Evolutionary conservation across 2,888 invertebrate genomes (phyloP).

Genomic region (Zygothrica quintamaculata): DNA sequence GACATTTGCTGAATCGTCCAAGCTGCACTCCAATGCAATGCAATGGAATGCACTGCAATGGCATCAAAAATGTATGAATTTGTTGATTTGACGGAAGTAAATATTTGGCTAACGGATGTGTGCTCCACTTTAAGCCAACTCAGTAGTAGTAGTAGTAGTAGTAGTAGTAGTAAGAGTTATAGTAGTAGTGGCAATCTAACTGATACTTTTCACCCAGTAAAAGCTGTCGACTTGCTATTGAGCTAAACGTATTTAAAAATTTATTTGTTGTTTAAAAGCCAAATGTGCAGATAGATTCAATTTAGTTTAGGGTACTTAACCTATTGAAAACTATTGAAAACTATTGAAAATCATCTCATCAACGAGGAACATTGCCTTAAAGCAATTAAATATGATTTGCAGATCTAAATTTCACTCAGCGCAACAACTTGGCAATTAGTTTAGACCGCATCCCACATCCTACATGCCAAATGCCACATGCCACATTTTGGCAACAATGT

Average conservation of each 20-base stretch:
- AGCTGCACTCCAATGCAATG: conserved; percentile 26
- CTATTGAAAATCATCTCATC: too few species aligned
- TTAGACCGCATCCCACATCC: conserved; percentile 15
- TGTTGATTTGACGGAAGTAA: conserved; percentile 77
- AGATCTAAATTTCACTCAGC: not conserved
- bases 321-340: too few species aligned
- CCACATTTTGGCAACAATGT: conserved; percentile 1
- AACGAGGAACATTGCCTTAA: too few species aligned
- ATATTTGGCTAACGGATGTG: conserved; percentile 69
- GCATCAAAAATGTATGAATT: conserved; percentile 72
- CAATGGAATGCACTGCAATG: conserved; percentile 38
- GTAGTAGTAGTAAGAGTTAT: conserved; percentile 7
- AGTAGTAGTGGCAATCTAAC: not conserved
- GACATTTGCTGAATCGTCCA: conserved; percentile 26
- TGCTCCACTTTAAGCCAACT: conserved; percentile 27
- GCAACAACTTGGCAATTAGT: conserved; percentile 44
- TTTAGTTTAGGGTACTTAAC: not conserved
- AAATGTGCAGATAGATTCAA: conserved; percentile 27
- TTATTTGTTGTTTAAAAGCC: conserved; percentile 45
- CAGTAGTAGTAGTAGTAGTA: not conserved
- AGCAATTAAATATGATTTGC: too few species aligned
- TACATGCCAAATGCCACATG: conserved; percentile 10
- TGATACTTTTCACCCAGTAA: conserved; percentile 5
- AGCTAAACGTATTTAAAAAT: conserved; percentile 47
- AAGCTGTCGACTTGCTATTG: conserved; percentile 16